A percentile compares a stretch with the other conserved stretches of the same genome.
Conservation (phyloP, 2,888 invertebrate species). For the Junonia oenone region DNA sequence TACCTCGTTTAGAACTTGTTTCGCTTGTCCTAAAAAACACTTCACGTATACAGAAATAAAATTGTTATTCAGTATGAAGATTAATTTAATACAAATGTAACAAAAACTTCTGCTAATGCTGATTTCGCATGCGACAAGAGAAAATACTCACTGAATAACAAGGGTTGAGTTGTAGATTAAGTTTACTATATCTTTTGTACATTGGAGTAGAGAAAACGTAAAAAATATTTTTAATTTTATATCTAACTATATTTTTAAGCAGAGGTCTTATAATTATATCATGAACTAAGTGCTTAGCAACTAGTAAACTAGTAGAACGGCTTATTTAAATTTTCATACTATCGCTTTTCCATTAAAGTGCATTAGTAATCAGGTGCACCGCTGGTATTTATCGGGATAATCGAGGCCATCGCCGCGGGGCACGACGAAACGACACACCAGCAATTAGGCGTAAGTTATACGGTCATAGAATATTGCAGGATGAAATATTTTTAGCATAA, state of each 20-base stretch:
- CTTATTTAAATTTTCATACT: constrained; percentile 13
- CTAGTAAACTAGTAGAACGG: neutral
- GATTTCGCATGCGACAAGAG: neutral
- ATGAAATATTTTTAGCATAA: constrained; percentile 46
- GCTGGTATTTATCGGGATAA: constrained; percentile 22
- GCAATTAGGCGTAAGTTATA: constrained; percentile 8
- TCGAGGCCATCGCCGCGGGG: constrained; percentile 25
- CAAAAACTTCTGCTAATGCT: neutral
- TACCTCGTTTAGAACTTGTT: neutral
- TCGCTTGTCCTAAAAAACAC: neutral
- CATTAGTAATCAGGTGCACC: constrained; percentile 26
- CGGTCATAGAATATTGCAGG: constrained; percentile 29
- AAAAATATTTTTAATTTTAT: too few relatives aligned
- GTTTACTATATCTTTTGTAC: neutral
- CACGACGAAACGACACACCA: neutral
- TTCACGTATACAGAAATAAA: neutral
- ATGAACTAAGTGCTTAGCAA: too few relatives aligned
- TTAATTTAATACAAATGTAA: neutral
- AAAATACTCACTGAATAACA: neutral
- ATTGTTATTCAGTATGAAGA: neutral
- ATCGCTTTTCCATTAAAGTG: constrained; percentile 20
- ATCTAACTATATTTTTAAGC: too few relatives aligned
- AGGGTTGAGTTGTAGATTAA: neutral
- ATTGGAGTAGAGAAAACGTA: too few relatives aligned
- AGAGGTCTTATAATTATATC: too few relatives aligned